phyloP scores from a whole-genome alignment of 1,140 invertebrate genomes.

The Mya arenaria region DNA sequence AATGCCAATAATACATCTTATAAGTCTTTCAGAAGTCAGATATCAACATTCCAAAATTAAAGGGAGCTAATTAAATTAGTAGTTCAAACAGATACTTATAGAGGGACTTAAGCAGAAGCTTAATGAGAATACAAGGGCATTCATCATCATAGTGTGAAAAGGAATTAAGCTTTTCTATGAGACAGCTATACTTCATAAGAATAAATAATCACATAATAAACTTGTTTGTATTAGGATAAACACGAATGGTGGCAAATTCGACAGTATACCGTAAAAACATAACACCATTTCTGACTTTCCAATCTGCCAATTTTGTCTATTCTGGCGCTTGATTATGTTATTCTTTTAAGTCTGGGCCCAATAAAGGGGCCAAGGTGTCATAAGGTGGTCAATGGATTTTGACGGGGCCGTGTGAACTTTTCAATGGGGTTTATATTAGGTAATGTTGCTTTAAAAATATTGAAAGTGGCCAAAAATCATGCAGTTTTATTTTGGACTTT shows the following conservation, averaged over 20 bases:
- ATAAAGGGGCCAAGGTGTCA: conserved; percentile 8
- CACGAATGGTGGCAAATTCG: conserved; percentile 33
- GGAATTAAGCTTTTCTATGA: conserved; percentile 31
- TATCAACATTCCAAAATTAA: no score
- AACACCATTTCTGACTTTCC: conserved; percentile 23
- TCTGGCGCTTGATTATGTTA: not conserved
- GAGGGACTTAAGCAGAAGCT: not conserved
- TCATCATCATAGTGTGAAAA: conserved; percentile 29
- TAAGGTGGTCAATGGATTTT: conserved; percentile 16
- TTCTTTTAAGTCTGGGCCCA: not conserved
- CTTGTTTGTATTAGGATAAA: conserved; percentile 24
- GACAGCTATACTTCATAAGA: conserved; percentile 40
- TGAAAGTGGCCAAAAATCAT: no score
- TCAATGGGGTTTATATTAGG: not conserved
- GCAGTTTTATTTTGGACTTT: no score
- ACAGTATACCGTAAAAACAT: conserved; percentile 29
- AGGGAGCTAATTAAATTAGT: not conserved
- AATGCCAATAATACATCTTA: no score
- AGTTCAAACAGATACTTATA: not conserved
- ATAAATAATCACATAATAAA: conserved; percentile 47
- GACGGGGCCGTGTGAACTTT: conserved; percentile 30
- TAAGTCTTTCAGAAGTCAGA: no score
- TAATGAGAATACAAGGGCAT: not conserved
- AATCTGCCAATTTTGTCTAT: conserved; percentile 36
- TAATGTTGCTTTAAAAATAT: not conserved